These are phyloP conservation scores for Aythya baeri DNA, from an alignment of 2,113 vertebrate species.

Conservation along the genomic window DNA sequence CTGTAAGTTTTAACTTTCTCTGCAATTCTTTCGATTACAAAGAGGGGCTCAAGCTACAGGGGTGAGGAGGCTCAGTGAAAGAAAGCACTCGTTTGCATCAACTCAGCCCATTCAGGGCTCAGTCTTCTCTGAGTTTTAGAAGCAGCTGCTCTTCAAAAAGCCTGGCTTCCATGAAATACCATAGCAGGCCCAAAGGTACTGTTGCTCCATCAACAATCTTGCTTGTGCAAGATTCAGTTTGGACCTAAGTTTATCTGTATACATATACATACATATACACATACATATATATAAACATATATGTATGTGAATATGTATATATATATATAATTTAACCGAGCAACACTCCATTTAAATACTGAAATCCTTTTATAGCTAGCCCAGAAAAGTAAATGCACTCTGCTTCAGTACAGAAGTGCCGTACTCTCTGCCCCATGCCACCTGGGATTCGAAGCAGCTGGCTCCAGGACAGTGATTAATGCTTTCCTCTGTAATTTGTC, in stretches of 20 bases:
- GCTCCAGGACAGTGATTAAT: neutral
- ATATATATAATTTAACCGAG: neutral
- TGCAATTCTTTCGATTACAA: conserved; percentile 16
- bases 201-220: neutral
- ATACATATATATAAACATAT: too few species aligned
- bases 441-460: neutral
- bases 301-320: too few species aligned
- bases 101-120: neutral
- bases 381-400: neutral
- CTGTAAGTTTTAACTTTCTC: conserved; percentile 42
- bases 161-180: neutral
- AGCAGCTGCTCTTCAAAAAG: neutral
- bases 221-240: neutral
- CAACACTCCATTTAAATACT: neutral
- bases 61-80: conserved; percentile 21
- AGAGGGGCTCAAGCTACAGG: conserved; percentile 18
- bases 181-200: neutral
- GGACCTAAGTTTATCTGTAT: neutral
- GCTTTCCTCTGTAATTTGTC: neutral
- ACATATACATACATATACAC: too few species aligned
- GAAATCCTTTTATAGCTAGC: neutral
- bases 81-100: conserved; percentile 47
- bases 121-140: neutral
- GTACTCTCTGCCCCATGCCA: neutral
- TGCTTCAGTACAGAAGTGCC: neutral